These are phyloP conservation scores for Triplophysa siluroides DNA, from an alignment of 2,113 vertebrate genomes.

Conservation along the genomic window DNA sequence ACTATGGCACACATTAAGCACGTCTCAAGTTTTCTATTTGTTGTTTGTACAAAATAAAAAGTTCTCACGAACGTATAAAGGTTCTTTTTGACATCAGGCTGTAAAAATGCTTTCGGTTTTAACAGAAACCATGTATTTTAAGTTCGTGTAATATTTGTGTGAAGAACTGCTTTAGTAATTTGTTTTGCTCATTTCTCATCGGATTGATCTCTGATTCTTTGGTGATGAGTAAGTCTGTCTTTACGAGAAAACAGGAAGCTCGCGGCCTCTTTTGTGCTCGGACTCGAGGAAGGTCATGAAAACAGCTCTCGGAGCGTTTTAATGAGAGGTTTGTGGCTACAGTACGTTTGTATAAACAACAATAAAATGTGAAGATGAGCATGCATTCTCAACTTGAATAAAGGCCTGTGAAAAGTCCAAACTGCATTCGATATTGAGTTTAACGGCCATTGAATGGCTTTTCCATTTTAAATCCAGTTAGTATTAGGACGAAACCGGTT, in stretches of 20 bases:
- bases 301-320: constrained; percentile 36
- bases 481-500: not conserved
- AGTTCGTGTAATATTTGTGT: not conserved
- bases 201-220: constrained; percentile 46
- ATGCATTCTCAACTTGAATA: not conserved
- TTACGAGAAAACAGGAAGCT: constrained; percentile 54
- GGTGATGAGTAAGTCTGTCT: constrained; percentile 47
- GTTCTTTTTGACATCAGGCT: not conserved
- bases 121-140: no score
- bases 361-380: not conserved
- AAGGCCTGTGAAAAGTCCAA: not conserved
- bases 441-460: not conserved
- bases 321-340: constrained; percentile 15
- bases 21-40: not conserved
- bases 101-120: not conserved
- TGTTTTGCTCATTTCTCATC: constrained; percentile 40
- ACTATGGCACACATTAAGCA: not conserved
- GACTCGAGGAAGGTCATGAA: constrained; percentile 39
- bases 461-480: not conserved
- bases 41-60: no score
- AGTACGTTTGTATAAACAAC: not conserved
- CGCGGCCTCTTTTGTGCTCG: constrained; percentile 47
- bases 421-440: not conserved
- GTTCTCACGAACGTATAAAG: not conserved
- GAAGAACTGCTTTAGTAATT: not conserved